These are phyloP conservation scores for Lasioglossum villosulum DNA, from an alignment of 2,888 invertebrate genomes.

Conservation along the genomic window DNA sequence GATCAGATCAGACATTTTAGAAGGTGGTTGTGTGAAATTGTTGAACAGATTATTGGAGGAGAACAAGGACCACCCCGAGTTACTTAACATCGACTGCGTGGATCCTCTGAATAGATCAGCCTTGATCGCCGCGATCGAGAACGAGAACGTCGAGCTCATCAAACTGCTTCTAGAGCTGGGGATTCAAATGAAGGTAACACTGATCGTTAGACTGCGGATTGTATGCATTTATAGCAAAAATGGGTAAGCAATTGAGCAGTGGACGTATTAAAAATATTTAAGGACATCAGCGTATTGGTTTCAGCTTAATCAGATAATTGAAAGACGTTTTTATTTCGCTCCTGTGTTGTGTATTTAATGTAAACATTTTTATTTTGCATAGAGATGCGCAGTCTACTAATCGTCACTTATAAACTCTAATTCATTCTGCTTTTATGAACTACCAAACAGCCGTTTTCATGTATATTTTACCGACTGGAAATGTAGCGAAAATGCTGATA, in stretches of 20 bases:
- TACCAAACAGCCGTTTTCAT: neutral
- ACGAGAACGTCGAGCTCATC: constrained; percentile 98
- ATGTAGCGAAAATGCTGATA: neutral
- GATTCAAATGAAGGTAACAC: constrained; percentile 92
- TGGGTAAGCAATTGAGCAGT: too few relatives aligned
- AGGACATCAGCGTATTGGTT: too few relatives aligned
- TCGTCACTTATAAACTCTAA: too few relatives aligned
- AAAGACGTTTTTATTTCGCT: too few relatives aligned
- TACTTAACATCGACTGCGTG: constrained; percentile 96
- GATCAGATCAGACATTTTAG: neutral
- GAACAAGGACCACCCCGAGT: constrained; percentile 88
- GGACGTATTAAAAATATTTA: too few relatives aligned
- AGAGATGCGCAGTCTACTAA: too few relatives aligned
- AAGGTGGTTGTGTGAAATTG: neutral
- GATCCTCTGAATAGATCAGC: constrained; percentile 98
- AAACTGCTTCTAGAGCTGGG: constrained; percentile 92
- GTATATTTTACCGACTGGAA: neutral
- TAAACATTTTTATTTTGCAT: too few relatives aligned
- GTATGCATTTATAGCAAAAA: too few relatives aligned
- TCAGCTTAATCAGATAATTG: too few relatives aligned
- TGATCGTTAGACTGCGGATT: too few relatives aligned
- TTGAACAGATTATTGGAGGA: constrained; percentile 89
- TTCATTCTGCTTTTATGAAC: too few relatives aligned
- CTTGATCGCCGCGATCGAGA: constrained; percentile 97
- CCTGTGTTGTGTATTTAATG: too few relatives aligned